These are phyloP conservation scores for Drosophila niveifrons DNA, from an alignment of 2,888 invertebrate species.

Conservation along the genomic window DNA sequence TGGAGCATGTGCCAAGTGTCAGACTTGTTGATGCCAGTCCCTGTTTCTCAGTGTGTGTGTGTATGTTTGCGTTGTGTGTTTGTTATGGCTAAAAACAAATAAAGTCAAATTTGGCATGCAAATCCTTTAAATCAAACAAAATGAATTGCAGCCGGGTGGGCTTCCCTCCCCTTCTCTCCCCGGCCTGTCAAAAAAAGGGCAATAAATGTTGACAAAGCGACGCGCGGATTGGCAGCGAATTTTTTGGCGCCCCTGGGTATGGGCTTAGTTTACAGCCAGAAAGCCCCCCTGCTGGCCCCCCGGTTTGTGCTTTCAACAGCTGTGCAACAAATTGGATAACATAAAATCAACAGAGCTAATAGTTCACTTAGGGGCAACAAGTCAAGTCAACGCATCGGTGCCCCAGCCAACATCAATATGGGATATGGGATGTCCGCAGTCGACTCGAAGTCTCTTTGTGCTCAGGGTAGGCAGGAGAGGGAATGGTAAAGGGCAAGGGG, in stretches of 20 bases:
- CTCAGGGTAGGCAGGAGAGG: not conserved
- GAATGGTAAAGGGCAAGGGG: not conserved
- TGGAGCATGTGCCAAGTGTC: conserved; percentile 55
- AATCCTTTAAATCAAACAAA: conserved; percentile 80
- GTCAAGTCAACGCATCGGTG: conserved; percentile 34
- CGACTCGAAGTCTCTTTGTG: not conserved
- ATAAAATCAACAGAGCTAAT: conserved; percentile 80
- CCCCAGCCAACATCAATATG: conserved; percentile 9
- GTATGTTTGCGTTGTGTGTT: conserved; percentile 36
- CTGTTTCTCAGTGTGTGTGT: conserved; percentile 18
- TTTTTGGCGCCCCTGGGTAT: conserved; percentile 42
- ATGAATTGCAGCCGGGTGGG: conserved; percentile 52
- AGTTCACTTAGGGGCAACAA: conserved; percentile 74
- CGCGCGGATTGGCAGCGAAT: conserved; percentile 59
- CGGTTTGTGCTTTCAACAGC: conserved; percentile 40
- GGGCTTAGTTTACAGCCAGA: conserved; percentile 11
- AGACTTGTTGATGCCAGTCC: conserved; percentile 35
- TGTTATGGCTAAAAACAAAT: conserved; percentile 66
- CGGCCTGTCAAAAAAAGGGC: conserved; percentile 34
- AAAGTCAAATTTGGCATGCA: conserved; percentile 78
- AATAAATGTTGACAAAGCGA: conserved; percentile 73
- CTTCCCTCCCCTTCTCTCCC: not conserved
- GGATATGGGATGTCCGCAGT: conserved; percentile 1
- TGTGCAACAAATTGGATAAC: conserved; percentile 79
- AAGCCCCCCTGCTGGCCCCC: not conserved